Conservation (phyloP, 2,888 invertebrate species). For the Aradus depressus region DNA sequence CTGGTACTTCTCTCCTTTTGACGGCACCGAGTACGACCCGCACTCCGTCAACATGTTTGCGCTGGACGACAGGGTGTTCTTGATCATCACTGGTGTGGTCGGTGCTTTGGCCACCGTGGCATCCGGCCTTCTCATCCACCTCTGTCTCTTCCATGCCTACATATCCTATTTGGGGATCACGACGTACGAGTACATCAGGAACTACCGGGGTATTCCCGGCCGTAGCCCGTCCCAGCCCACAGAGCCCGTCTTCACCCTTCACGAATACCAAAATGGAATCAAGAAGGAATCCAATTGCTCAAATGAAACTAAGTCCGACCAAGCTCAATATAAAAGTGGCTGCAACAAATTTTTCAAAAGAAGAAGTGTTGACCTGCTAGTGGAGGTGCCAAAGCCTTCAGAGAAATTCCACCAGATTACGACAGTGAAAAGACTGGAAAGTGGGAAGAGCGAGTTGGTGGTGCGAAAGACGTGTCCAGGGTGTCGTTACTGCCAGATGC, state of each 20-base stretch:
- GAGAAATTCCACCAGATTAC: conserved; percentile 19
- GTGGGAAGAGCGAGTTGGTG: conserved; percentile 22
- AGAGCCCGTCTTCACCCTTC: conserved; percentile 23
- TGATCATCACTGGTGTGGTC: conserved; percentile 49
- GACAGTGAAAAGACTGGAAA: conserved; percentile 20
- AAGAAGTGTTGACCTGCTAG: conserved; percentile 6
- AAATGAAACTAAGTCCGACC: conserved; percentile 9
- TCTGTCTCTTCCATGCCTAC: conserved; percentile 80
- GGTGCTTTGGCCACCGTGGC: conserved; percentile 63
- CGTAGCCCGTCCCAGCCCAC: conserved; percentile 22
- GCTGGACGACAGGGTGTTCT: conserved; percentile 37
- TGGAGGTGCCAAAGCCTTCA: background rate
- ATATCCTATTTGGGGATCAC: conserved; percentile 73
- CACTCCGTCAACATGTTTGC: conserved; percentile 26
- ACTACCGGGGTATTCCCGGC: conserved; percentile 29
- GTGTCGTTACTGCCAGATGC: conserved; percentile 28
- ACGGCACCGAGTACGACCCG: conserved; percentile 26
- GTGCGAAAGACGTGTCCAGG: conserved; percentile 27
- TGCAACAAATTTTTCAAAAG: conserved; percentile 17
- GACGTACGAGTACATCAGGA: conserved; percentile 76
- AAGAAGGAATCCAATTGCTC: conserved; percentile 19
- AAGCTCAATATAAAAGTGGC: conserved; percentile 7
- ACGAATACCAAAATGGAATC: conserved; percentile 17
- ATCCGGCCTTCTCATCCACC: conserved; percentile 64
- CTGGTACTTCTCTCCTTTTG: conserved; percentile 34